Evolutionary conservation across 2,113 vertebrate species (phyloP).

Genomic region (Rhineura floridana): DNA sequence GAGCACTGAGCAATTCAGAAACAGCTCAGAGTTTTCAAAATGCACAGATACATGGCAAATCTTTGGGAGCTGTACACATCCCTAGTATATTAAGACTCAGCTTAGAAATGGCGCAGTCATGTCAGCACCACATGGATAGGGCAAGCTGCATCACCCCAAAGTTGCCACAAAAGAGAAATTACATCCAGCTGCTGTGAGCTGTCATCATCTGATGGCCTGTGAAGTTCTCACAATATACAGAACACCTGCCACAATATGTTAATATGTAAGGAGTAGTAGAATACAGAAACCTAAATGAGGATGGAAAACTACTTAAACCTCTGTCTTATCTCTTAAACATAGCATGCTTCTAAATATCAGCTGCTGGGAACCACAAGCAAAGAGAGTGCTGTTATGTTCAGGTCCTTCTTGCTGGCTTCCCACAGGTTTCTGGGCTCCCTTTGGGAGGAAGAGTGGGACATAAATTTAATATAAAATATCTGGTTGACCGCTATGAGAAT

Average conservation of each 20-base stretch:
- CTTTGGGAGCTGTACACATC: too few species aligned
- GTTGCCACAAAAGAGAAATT: background rate
- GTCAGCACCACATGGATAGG: background rate
- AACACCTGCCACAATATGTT: background rate
- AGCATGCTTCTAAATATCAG: too few species aligned
- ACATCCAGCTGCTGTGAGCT: background rate
- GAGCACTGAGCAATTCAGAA: too few species aligned
- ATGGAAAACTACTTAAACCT: background rate
- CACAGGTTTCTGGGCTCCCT: too few species aligned
- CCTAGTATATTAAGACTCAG: background rate
- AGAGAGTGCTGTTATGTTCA: too few species aligned
- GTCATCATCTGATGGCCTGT: background rate
- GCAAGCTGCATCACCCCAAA: background rate
- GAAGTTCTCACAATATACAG: background rate
- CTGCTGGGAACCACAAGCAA: too few species aligned
- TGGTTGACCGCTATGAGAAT: too few species aligned
- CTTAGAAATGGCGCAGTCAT: background rate
- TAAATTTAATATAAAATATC: too few species aligned
- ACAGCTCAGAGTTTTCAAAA: too few species aligned
- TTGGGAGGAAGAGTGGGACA: too few species aligned
- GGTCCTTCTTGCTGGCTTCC: too few species aligned
- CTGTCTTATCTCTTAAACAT: background rate
- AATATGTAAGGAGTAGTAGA: background rate
- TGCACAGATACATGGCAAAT: too few species aligned
- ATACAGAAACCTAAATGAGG: background rate